A percentile compares a stretch with the other conserved stretches of the same genome.
phyloP scores from a whole-genome alignment of 2,113 vertebrate genomes.

The Apteryx mantelli region DNA sequence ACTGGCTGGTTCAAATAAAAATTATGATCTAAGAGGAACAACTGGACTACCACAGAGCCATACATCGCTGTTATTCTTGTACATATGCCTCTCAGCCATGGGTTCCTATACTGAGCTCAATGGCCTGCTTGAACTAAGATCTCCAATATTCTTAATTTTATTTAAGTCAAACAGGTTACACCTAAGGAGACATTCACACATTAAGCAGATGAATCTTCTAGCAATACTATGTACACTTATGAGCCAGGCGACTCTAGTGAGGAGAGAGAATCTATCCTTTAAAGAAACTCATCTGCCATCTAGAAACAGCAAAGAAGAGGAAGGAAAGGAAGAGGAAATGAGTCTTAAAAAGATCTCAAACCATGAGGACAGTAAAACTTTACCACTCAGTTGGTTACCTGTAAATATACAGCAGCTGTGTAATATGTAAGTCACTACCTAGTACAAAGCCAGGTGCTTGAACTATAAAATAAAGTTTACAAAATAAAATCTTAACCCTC shows the following conservation, averaged over 20 bases:
- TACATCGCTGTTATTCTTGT: not conserved
- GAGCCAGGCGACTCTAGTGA: not conserved
- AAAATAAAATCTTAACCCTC: not conserved
- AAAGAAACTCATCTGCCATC: not conserved
- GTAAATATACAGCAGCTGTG: not conserved
- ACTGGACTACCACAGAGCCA: not conserved
- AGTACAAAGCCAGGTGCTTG: not conserved
- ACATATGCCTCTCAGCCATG: not conserved
- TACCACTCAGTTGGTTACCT: not conserved
- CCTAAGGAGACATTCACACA: not conserved
- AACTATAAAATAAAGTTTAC: not conserved
- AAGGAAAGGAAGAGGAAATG: not conserved
- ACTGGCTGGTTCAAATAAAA: not conserved
- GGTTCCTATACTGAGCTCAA: not conserved
- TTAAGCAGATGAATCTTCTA: not conserved
- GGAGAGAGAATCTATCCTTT: not conserved
- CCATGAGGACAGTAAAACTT: not conserved
- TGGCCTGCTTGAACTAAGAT: not conserved
- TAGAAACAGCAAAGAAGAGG: not conserved
- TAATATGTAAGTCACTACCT: not conserved
- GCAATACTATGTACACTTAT: not conserved
- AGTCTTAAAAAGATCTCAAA: not conserved
- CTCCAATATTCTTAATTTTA: not conserved
- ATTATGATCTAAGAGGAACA: not conserved
- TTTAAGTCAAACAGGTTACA: not conserved